A percentile compares a stretch with the other conserved stretches of the same genome.
These are phyloP conservation scores for Mylabris phalerata DNA, from an alignment of 1,140 invertebrate species.

Conservation along the genomic window DNA sequence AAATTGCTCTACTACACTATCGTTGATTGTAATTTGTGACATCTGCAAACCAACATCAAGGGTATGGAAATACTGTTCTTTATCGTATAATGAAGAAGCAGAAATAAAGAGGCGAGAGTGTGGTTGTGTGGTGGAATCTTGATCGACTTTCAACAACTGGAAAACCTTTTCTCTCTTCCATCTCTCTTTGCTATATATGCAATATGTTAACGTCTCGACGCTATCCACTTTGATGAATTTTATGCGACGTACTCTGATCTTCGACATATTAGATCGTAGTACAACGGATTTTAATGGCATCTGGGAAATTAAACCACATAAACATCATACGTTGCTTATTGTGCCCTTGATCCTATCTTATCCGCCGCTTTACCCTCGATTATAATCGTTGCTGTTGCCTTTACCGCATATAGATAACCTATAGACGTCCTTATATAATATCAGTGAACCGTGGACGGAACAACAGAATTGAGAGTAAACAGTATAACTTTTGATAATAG, in stretches of 20 bases:
- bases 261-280: conserved; percentile 36
- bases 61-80: conserved; percentile 23
- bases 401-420: too few species aligned
- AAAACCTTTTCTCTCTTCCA: background rate
- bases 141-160: conserved; percentile 1
- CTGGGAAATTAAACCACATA: conserved; percentile 40
- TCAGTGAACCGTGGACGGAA: too few species aligned
- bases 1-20: background rate
- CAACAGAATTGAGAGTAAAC: too few species aligned
- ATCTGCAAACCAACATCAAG: conserved; percentile 24
- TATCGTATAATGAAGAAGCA: conserved; percentile 26
- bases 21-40: conserved; percentile 24
- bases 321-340: conserved; percentile 37
- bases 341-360: conserved; percentile 30
- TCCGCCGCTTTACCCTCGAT: conserved; percentile 6
- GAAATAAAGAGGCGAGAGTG: conserved; percentile 16
- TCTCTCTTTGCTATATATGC: background rate
- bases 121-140: conserved; percentile 5
- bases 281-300: conserved; percentile 37
- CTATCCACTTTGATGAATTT: conserved; percentile 39
- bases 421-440: too few species aligned
- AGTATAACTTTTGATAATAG: too few species aligned
- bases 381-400: background rate
- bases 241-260: conserved; percentile 35
- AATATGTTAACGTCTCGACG: background rate